A percentile compares a stretch with the other conserved stretches of the same genome.
Evolutionary conservation across 2,797 vertebrate genomes (phyloP).

Genomic region (Natrix natrix): DNA sequence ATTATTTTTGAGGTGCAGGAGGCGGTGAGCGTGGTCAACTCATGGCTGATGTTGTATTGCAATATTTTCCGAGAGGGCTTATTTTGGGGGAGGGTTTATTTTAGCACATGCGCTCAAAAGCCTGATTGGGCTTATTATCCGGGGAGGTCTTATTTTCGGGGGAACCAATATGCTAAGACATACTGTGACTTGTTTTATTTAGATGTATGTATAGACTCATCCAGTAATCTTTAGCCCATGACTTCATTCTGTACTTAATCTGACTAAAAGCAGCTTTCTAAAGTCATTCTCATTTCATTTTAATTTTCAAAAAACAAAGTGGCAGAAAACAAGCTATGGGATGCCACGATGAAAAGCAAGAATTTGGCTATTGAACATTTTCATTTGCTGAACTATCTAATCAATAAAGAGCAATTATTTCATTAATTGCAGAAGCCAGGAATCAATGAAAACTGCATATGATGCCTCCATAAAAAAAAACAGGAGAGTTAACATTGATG

Average conservation of each 20-base stretch:
- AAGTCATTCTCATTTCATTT: not conserved
- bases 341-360: not conserved
- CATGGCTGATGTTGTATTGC: too few relatives aligned
- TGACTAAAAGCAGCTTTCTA: not conserved
- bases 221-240: not conserved
- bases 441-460: not conserved
- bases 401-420: not conserved
- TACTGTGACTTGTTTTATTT: not conserved
- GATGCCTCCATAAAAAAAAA: too few relatives aligned
- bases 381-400: not conserved
- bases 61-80: too few relatives aligned
- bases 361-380: not conserved
- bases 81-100: too few relatives aligned
- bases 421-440: too few relatives aligned
- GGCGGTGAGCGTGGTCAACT: too few relatives aligned
- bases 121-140: too few relatives aligned
- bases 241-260: not conserved
- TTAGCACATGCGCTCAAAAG: too few relatives aligned
- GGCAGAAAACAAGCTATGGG: not conserved
- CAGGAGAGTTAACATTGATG: not conserved
- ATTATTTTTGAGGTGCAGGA: too few relatives aligned
- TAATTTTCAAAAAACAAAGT: not conserved
- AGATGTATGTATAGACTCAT: not conserved
- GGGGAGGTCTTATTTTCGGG: too few relatives aligned
- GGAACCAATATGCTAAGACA: not conserved